Base-by-base conservation (phyloP, 2,888 invertebrate species). In the Limnephilus marmoratus region DNA sequence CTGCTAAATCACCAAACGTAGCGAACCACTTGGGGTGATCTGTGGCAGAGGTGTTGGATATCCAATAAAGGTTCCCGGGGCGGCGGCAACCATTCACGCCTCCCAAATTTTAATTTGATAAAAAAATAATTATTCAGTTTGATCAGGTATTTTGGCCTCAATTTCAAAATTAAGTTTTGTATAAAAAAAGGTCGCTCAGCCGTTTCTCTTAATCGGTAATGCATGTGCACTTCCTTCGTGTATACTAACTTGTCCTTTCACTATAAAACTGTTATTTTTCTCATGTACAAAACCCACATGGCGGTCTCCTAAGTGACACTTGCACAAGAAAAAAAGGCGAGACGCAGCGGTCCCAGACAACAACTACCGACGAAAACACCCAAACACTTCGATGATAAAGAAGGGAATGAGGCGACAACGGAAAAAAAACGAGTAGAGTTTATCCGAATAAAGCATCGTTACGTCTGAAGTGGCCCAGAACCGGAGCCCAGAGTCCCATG, bases 371-470 rank as follows among this genome's bases (percentile, higher is more conserved):
- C 83, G 37, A 83, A 83, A 83, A 37, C 34, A 83, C 37, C 90
- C 87, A 91, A 91, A 91, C 92, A 91, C 92, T 91, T 81, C 45
- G 82, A 90, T 90, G 91, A 92, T 92, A 88, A 82, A 90, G 83
- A 29, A 68, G 53, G 82, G 90, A 83, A 80, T 81, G 90, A 87
- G 85, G 90, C 87, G 87, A 49, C 89, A 90, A 90, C 49, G 31
- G 90, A 90, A 93, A 92, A 92, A 68, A 92, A 93, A 90, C 88
- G 90, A 92, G 85, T 68, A 41, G 45, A 92, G 45, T 91, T 85
- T 85, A 88, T 90, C 85, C 85, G 92, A 91, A 91, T 90, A 92
- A 93, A 93, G 89, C 93, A 92, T 93, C 92, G 92, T 93, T 93
- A 93, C 91, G 83, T 92, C 90, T 92, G 91, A 93, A 93, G 93